Percentiles rank a stretch among this genome's conserved stretches.
Evolutionary conservation across 2,113 vertebrate species (phyloP).

Genomic region (Ceyx melanurus): DNA sequence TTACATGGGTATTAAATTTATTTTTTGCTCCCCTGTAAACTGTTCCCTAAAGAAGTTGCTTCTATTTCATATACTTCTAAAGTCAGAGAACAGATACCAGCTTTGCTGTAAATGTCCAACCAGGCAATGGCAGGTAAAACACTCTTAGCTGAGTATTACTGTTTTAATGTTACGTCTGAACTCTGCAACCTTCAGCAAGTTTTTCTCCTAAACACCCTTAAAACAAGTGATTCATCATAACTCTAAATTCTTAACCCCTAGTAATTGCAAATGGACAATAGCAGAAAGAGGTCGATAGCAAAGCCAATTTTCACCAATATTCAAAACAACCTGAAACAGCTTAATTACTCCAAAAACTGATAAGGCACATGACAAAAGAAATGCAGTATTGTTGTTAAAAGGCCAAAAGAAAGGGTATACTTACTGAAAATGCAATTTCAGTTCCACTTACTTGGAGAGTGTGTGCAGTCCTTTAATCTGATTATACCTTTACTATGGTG

Average conservation of each 20-base stretch:
- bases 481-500: background rate
- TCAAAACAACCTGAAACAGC: background rate
- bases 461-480: slow-evolving; percentile 20
- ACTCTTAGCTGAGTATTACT: background rate
- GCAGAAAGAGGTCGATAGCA: background rate
- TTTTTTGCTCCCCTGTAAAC: background rate
- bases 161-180: background rate
- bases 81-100: background rate
- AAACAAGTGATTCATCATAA: background rate
- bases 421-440: slow-evolving; percentile 33
- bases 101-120: background rate
- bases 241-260: background rate
- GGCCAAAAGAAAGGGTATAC: background rate
- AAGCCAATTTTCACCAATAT: background rate
- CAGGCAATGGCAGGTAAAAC: background rate
- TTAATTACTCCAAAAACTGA: background rate
- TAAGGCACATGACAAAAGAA: background rate
- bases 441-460: background rate
- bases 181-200: background rate
- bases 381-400: background rate
- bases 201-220: background rate
- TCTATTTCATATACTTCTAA: background rate
- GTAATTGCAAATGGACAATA: background rate
- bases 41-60: background rate
- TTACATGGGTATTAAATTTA: background rate